Conservation (phyloP, 1,140 invertebrate species). For the Propsilocerus akamusi region DNA sequence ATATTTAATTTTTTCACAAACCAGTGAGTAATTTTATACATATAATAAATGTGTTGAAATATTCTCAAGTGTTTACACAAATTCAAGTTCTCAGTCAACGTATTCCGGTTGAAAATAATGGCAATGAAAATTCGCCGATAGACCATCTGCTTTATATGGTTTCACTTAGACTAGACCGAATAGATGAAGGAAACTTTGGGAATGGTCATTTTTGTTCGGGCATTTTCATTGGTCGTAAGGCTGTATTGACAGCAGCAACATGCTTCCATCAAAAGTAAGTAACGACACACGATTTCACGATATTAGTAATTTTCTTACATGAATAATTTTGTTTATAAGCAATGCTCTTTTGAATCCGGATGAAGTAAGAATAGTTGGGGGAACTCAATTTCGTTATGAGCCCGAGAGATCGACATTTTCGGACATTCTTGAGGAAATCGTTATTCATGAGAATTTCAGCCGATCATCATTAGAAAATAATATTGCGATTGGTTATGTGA, state of each 20-base stretch:
- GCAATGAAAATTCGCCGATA: neutral
- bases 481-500: constrained; percentile 1
- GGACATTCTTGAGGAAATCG: neutral
- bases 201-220: neutral
- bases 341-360: neutral
- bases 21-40: too few relatives aligned
- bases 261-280: constrained; percentile 1
- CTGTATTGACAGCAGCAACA: neutral
- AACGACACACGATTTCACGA: neutral
- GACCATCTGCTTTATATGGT: neutral
- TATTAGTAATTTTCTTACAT: neutral
- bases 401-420: neutral
- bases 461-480: neutral
- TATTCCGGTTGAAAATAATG: neutral
- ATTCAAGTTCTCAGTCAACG: neutral
- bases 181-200: neutral
- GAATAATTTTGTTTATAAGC: neutral
- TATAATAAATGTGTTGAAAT: too few relatives aligned
- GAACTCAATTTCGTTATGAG: neutral
- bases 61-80: too few relatives aligned
- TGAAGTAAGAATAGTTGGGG: neutral
- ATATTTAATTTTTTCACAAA: too few relatives aligned
- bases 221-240: neutral
- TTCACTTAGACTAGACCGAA: neutral
- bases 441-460: neutral